A percentile compares a stretch with the other conserved stretches of the same genome.
Evolutionary conservation across 2,113 vertebrate genomes (phyloP).

Genomic region (Ammodytes marinus): DNA sequence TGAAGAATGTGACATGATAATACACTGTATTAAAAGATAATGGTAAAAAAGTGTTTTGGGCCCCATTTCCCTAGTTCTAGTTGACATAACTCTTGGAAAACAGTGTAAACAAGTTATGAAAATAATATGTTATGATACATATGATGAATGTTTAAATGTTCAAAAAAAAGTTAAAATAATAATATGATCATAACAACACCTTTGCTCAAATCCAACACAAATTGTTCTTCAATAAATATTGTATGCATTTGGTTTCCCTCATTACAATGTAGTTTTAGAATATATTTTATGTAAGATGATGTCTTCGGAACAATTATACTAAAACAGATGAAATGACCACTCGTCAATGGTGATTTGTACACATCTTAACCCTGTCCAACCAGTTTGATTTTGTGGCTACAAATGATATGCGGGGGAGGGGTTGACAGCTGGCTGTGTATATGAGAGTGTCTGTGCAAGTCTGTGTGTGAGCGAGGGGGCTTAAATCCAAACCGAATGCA

Average conservation of each 20-base stretch:
- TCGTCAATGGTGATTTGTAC: conserved; percentile 33
- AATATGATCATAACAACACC: too few relatives aligned
- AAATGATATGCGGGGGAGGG: conserved; percentile 50
- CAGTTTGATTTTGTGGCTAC: conserved; percentile 44
- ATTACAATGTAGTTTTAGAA: too few relatives aligned
- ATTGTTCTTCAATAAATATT: too few relatives aligned
- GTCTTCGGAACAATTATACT: not conserved
- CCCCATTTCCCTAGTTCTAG: too few relatives aligned
- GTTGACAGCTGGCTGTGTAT: conserved; percentile 68
- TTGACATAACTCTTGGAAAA: too few relatives aligned
- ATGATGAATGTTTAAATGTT: too few relatives aligned
- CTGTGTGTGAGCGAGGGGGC: conserved; percentile 9
- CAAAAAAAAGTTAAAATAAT: too few relatives aligned
- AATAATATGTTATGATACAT: too few relatives aligned
- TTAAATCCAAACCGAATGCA: conserved; percentile 70
- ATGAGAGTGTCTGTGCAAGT: conserved; percentile 18
- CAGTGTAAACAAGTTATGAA: too few relatives aligned
- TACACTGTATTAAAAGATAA: not conserved
- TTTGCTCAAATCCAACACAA: too few relatives aligned
- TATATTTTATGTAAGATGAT: not conserved
- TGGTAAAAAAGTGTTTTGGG: not conserved
- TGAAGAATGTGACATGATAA: not conserved
- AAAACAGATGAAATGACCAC: conserved; percentile 38
- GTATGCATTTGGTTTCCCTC: too few relatives aligned
- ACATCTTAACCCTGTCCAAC: conserved; percentile 35